Evolutionary conservation across 2,888 invertebrate genomes (phyloP), one percentile per base, ranked within the genome.

Genomic region (Pyrocoelia pectoralis): DNA sequence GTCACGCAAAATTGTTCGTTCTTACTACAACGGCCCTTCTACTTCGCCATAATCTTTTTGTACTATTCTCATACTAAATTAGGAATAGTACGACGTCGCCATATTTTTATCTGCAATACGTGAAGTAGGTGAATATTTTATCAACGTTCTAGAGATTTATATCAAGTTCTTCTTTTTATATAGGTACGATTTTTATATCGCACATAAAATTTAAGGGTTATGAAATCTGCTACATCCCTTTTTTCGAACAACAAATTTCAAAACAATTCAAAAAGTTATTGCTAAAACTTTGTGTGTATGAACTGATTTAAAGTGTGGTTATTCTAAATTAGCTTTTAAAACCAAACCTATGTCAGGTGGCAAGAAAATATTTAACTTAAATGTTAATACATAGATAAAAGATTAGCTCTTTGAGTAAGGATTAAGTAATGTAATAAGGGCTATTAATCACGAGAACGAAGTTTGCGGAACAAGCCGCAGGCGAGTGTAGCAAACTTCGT

Each of bases 71-170:
- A 41, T 61, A 56, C 46, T 52, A 56, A 61, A 61, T 61, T 61
- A 56, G 61, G 52, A 61, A 48, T 56, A 56, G 56, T 46, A 56
- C 43, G 52, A 24, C 33, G 51, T 56, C 61, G 61, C 51, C 56
- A 56, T 61, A 61, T 61, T 61, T 61, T 61, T 61, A 61, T 61
- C 61, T 29, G 46, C 38, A 9, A 56, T 24, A 55, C 55, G 48
- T 38, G 56, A 50, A 53, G 51, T 56, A 43, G 56, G 43, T 56
- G 61, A 61, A 61, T 61, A 56, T 61, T 56, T 61, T 61, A 61
- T 61, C 61, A 56, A 56, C 52, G 50, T 61, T 51, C 61, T 56
- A 56, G 52, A 61, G 61, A 61, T 61, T 61, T 61, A 61, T 61
- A 54, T 50, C 48, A 54, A 50, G 49, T 43, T 41, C 55, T n/a